Percentiles rank a stretch among this genome's conserved stretches.
Conservation (phyloP, 2,888 invertebrate genomes). For the Zaprionus bogoriensis region DNA sequence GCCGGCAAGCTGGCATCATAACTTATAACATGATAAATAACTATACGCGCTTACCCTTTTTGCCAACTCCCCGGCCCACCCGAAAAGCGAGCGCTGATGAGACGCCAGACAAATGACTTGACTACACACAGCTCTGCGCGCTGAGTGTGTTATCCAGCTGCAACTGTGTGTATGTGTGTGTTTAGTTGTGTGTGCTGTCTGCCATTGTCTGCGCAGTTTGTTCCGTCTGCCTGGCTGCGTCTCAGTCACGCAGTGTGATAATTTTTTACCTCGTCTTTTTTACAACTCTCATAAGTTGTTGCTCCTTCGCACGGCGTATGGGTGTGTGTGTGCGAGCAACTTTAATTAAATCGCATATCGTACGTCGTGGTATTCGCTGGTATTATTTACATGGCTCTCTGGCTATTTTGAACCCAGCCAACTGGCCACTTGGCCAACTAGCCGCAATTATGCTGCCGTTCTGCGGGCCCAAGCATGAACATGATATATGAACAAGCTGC, state of each 20-base stretch:
- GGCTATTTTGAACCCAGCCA: conserved; percentile 3
- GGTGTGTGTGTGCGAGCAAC: not conserved
- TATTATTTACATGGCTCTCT: conserved; percentile 10
- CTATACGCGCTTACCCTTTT: conserved; percentile 55
- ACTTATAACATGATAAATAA: conserved; percentile 79
- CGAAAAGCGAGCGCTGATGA: not conserved
- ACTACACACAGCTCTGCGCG: conserved; percentile 40
- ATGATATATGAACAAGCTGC: conserved; percentile 13
- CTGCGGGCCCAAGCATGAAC: conserved; percentile 15
- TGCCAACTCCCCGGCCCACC: not conserved
- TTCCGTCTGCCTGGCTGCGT: conserved; percentile 43
- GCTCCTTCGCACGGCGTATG: conserved; percentile 4
- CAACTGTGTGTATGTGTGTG: conserved; percentile 24
- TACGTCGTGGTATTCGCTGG: not conserved
- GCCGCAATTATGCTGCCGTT: conserved; percentile 19
- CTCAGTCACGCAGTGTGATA: conserved; percentile 50
- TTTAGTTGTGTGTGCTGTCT: conserved; percentile 13
- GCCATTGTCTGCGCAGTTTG: conserved; percentile 38
- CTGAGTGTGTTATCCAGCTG: conserved; percentile 27
- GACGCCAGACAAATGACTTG: conserved; percentile 71
- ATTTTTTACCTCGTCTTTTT: conserved; percentile 38
- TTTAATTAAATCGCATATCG: conserved; percentile 15
- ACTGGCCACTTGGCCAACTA: conserved; percentile 16
- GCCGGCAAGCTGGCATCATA: conserved; percentile 75
- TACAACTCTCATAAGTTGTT: conserved; percentile 38